A percentile compares a stretch with the other conserved stretches of the same genome.
These are phyloP conservation scores for Artemisiospiza belli DNA, from an alignment of 2,113 vertebrate genomes.

Conservation along the genomic window DNA sequence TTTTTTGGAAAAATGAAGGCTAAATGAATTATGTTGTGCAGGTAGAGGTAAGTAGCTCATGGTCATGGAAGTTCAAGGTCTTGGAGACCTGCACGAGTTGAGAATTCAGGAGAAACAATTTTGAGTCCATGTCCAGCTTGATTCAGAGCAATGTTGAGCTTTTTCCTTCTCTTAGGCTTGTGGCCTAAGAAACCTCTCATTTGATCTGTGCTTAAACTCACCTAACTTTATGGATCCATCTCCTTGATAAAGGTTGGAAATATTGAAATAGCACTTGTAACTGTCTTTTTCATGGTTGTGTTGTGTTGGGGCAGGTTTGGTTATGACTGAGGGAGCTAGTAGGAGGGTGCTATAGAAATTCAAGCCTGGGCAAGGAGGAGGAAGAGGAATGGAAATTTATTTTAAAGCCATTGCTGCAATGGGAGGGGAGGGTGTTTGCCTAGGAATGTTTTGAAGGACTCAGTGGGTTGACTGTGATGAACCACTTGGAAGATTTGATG, in stretches of 20 bases:
- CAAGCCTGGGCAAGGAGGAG: neutral
- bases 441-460: neutral
- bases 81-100: neutral
- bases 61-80: neutral
- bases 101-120: neutral
- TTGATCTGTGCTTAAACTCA: neutral
- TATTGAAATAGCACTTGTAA: neutral
- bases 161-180: neutral
- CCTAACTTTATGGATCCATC: neutral
- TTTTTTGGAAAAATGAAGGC: neutral
- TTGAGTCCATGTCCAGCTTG: neutral
- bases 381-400: neutral
- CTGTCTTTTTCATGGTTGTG: neutral
- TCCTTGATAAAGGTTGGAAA: neutral
- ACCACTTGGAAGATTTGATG: neutral
- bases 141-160: neutral
- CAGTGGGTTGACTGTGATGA: neutral
- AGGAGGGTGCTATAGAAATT: slow-evolving; percentile 19
- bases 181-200: neutral
- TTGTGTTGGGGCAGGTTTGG: slow-evolving; percentile 20
- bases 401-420: neutral
- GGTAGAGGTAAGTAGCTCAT: neutral
- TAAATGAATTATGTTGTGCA: neutral
- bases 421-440: neutral
- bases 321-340: neutral